These are phyloP conservation scores for Meta bourneti DNA, from an alignment of 2,888 invertebrate genomes.

Conservation along the genomic window DNA sequence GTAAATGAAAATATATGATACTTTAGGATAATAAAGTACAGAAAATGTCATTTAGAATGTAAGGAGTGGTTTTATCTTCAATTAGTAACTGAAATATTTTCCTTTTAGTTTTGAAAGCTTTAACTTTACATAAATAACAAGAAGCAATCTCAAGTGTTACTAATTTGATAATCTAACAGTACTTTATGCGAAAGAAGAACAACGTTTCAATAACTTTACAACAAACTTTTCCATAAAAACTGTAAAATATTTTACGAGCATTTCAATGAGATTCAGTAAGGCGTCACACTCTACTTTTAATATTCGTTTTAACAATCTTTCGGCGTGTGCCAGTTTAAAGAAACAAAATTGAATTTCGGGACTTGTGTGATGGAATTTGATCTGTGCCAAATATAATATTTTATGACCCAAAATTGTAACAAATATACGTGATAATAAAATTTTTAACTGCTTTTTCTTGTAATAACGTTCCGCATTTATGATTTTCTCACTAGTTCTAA, in stretches of 20 bases:
- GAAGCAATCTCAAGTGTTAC: too few relatives aligned
- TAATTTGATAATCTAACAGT: too few relatives aligned
- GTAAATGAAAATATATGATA: too few relatives aligned
- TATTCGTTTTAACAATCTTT: not conserved
- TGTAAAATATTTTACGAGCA: not conserved
- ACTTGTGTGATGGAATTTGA: not conserved
- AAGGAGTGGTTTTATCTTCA: too few relatives aligned
- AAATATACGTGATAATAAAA: not conserved
- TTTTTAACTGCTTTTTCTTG: not conserved
- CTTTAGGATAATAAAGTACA: too few relatives aligned
- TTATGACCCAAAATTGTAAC: not conserved
- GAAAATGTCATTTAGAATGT: too few relatives aligned
- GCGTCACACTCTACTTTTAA: not conserved
- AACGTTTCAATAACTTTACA: not conserved
- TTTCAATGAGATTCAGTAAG: not conserved
- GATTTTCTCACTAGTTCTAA: not conserved
- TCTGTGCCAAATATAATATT: not conserved
- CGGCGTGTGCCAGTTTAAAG: not conserved
- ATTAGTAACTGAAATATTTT: too few relatives aligned
- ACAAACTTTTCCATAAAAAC: not conserved
- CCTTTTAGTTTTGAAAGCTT: too few relatives aligned
- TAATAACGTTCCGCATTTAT: not conserved
- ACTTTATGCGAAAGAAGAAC: too few relatives aligned
- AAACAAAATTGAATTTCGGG: not conserved
- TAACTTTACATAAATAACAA: too few relatives aligned